These are phyloP conservation scores for Tauraco erythrolophus DNA, from an alignment of 2,113 vertebrate species.

Conservation along the genomic window DNA sequence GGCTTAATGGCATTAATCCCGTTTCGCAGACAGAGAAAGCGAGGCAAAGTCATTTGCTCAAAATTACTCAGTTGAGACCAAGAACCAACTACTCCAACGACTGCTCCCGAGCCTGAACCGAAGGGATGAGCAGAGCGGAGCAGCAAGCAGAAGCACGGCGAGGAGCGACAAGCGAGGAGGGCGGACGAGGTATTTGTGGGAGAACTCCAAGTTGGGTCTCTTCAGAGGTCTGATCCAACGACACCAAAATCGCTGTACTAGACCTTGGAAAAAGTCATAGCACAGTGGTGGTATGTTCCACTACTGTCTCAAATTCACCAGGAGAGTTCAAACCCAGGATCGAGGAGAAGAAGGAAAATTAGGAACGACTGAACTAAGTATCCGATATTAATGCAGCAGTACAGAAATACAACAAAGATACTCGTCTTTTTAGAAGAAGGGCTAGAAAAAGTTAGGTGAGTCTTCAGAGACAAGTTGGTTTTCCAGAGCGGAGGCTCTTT, in stretches of 20 bases:
- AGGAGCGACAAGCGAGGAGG: accelerated
- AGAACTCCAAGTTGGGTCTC: not conserved
- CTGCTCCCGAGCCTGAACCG: not conserved
- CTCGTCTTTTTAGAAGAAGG: not conserved
- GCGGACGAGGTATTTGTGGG: accelerated
- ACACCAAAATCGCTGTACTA: accelerated
- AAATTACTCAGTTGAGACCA: not conserved
- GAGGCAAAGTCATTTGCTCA: not conserved
- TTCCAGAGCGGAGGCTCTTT: not conserved
- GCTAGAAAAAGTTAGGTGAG: not conserved
- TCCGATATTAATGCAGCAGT: too few relatives aligned
- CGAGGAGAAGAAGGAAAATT: not conserved
- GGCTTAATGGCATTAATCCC: not conserved
- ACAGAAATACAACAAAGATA: not conserved
- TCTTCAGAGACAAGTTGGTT: not conserved
- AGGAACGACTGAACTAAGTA: not conserved
- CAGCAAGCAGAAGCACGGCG: not conserved
- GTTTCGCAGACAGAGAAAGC: not conserved
- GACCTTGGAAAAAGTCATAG: not conserved
- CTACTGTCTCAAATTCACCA: too few relatives aligned
- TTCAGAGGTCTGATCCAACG: not conserved
- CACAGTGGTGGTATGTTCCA: accelerated
- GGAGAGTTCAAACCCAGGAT: too few relatives aligned
- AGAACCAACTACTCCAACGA: not conserved
- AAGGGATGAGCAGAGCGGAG: not conserved